Conservation (phyloP, 2,888 invertebrate species). For the Lasioglossum pauxillum region DNA sequence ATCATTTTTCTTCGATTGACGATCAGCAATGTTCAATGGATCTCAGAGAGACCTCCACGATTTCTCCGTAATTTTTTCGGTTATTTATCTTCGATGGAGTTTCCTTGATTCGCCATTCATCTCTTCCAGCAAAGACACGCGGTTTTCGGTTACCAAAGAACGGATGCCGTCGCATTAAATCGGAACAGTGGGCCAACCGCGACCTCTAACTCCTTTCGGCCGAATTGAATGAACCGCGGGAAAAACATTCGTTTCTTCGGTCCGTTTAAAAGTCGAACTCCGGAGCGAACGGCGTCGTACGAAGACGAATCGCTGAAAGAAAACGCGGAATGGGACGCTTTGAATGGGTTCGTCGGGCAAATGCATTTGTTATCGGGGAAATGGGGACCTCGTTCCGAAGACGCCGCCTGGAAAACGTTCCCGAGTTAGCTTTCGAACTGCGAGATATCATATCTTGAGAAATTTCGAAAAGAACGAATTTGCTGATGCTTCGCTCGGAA, state of each 20-base stretch:
- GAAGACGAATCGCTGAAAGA: constrained; percentile 21
- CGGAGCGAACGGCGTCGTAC: neutral
- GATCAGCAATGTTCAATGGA: neutral
- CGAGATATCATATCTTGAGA: neutral
- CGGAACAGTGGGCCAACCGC: neutral
- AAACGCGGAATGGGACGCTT: neutral
- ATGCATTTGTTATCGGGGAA: constrained; percentile 2
- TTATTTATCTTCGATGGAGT: constrained; percentile 25
- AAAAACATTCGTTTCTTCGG: constrained; percentile 5
- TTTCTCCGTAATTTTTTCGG: neutral
- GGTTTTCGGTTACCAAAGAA: constrained; percentile 14
- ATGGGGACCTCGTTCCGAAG: neutral
- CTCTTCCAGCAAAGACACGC: constrained; percentile 46
- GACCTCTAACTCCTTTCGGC: neutral
- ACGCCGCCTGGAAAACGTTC: neutral
- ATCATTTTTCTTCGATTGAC: neutral
- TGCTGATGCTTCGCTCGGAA: neutral
- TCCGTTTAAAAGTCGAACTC: constrained; percentile 5
- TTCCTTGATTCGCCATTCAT: constrained; percentile 32
- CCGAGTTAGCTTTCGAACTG: neutral
- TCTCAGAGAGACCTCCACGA: neutral
- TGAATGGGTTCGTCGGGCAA: neutral
- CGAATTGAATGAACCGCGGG: neutral
- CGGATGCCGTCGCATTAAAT: constrained; percentile 17
- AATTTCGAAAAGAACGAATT: neutral